Evolutionary conservation across 2,797 vertebrate species (phyloP).

Genomic region (Salarias fasciatus): DNA sequence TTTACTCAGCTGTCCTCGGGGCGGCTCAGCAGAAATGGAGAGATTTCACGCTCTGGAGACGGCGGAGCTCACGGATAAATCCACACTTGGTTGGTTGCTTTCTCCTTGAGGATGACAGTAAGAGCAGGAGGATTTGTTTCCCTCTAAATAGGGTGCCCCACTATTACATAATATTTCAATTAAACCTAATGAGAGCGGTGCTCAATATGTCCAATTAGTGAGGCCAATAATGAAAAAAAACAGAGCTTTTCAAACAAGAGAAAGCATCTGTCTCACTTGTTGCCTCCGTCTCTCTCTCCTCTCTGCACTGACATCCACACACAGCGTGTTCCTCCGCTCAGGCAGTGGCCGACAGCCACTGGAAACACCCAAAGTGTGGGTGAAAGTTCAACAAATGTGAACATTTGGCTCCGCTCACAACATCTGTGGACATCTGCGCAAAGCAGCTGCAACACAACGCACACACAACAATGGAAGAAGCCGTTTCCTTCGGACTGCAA

Average conservation of each 20-base stretch:
- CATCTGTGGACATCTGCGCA: neutral
- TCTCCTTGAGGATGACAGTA: conserved; percentile 48
- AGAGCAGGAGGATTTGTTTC: conserved; percentile 32
- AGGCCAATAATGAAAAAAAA: neutral
- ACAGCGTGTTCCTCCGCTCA: neutral
- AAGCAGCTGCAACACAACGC: neutral
- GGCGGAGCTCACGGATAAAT: conserved; percentile 61
- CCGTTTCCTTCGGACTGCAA: neutral
- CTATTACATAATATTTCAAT: conserved; percentile 37
- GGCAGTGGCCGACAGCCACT: neutral
- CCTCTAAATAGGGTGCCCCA: conserved; percentile 34
- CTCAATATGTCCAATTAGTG: conserved; percentile 16
- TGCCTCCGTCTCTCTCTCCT: neutral
- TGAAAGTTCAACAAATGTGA: neutral
- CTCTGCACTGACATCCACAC: neutral
- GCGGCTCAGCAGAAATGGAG: conserved; percentile 64
- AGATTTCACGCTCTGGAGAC: conserved; percentile 73
- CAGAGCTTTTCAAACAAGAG: no score
- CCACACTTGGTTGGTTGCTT: conserved; percentile 50
- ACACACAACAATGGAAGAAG: neutral
- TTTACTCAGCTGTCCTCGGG: conserved; percentile 51
- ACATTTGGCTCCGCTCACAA: neutral
- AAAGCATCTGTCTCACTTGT: neutral
- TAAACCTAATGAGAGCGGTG: conserved; percentile 24
- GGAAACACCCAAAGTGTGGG: neutral